Base-by-base conservation (phyloP, 1,140 invertebrate genomes). In the Drosophila subobscura region DNA sequence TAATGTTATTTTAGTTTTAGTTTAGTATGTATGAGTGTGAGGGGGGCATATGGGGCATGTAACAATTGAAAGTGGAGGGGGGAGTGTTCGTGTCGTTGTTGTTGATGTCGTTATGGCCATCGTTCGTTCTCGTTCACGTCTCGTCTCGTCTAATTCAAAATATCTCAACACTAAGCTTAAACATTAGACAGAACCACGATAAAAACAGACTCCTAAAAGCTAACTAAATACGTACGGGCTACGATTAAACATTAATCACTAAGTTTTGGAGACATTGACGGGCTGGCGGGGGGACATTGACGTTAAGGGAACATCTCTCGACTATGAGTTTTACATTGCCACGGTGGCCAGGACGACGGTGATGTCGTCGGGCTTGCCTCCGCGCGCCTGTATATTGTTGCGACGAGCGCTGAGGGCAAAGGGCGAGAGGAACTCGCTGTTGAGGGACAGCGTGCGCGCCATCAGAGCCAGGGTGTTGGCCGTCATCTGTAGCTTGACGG, bases 331-430 rank as follows among this genome's bases (percentile, higher is more conserved):
- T 94, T 94, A 96, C 93, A 96, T 93, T 77, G 95, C 95, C 92
- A 98, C 96, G 67, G 96, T 97, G 77, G 97, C 97, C 79, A 99
- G 94, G 78, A 99, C 94, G 84, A 99, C 97, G 89, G 98, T 99
- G 91, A 99, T 98, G 93, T 99, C 98, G 92, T 99, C 98, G 50
- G 97, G 97, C 93, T 99, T 99, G 63, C 98, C 97, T 92, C 98
- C 98, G 92, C 96, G 96, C 74, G 97, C 95, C 91, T 97, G 94
- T 65, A 98, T 98, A 79, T 98, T 98, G 92, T 98, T 97, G 90
- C 97, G 94, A 71, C 96, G 93, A 55, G 98, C 98, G 92, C 96
- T 97, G 88, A 96, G 94, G 20, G 98, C 96, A 93, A 99, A 99
- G 6, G 98, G 98, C 57, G 98, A 99, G 93, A 98, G 95, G 91